These are phyloP conservation scores for Neosilurus hyrtlii DNA, from an alignment of 2,797 vertebrate genomes.

Conservation along the genomic window DNA sequence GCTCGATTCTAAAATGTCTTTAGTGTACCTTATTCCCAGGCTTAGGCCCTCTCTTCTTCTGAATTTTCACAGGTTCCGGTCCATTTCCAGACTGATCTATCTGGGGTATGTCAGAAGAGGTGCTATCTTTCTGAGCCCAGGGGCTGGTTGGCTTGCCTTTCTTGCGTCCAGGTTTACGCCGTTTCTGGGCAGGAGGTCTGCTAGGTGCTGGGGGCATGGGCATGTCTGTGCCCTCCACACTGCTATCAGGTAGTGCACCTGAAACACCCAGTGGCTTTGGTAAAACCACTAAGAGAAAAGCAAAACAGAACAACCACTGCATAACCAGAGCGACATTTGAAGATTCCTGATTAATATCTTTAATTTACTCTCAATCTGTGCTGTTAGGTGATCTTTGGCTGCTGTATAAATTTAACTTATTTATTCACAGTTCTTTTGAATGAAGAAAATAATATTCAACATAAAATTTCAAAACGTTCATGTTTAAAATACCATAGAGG, in stretches of 20 bases:
- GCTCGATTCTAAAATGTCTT: not conserved
- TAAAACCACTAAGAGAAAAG: slow-evolving; percentile 77
- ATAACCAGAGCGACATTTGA: not conserved
- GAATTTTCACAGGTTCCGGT: slow-evolving; percentile 88
- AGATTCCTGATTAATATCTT: no score
- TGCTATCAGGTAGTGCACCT: slow-evolving; percentile 79
- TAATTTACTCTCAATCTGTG: not conserved
- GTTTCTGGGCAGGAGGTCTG: slow-evolving; percentile 83
- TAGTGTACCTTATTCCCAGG: slow-evolving; percentile 89
- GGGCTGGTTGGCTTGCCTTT: slow-evolving; percentile 75
- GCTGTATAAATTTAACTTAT: not conserved
- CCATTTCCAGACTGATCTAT: slow-evolving; percentile 76
- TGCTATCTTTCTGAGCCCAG: slow-evolving; percentile 67
- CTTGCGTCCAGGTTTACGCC: slow-evolving; percentile 91
- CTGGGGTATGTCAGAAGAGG: slow-evolving; percentile 64
- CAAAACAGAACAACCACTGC: slow-evolving; percentile 17
- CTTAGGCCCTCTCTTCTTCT: slow-evolving; percentile 96
- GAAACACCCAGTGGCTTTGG: slow-evolving; percentile 84
- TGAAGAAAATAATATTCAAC: not conserved
- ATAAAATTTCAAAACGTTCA: not conserved
- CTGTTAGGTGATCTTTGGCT: not conserved
- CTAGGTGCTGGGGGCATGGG: slow-evolving; percentile 82
- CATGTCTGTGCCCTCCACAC: slow-evolving; percentile 81
- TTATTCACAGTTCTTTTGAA: not conserved
- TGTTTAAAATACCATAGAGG: not conserved